Evolutionary conservation across 2,113 vertebrate genomes (phyloP).

Genomic region (Pitta sordida): DNA sequence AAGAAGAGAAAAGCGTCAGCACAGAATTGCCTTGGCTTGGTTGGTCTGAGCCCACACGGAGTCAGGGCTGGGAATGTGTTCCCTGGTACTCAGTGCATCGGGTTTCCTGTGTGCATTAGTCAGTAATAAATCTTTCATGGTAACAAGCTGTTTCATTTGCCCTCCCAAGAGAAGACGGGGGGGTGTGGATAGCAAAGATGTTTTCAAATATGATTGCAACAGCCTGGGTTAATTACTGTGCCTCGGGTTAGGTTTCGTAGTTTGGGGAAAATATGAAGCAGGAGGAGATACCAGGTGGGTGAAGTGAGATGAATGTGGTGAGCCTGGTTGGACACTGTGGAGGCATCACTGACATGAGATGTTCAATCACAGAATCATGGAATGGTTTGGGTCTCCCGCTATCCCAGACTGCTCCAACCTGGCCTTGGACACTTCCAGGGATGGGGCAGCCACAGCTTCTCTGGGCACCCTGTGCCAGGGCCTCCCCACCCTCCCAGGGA

Average conservation of each 20-base stretch:
- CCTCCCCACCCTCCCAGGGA: fast-evolving
- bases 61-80: neutral
- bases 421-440: neutral
- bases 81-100: fast-evolving
- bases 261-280: neutral
- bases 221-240: neutral
- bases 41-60: neutral
- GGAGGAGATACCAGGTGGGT: neutral
- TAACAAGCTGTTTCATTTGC: constrained; percentile 11
- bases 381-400: neutral
- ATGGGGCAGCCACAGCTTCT: neutral
- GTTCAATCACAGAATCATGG: fast-evolving
- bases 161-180: neutral
- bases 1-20: neutral
- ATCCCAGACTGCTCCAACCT: too few relatives aligned
- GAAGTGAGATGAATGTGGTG: neutral
- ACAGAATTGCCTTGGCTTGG: neutral
- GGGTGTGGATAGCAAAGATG: neutral
- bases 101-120: neutral
- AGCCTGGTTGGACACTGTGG: neutral
- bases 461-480: neutral
- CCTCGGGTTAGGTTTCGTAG: fast-evolving
- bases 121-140: constrained; percentile 7
- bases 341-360: neutral
- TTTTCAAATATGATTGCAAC: neutral